These are phyloP conservation scores for Stegophylla sp. DNA, from an alignment of 2,888 invertebrate species.

Conservation along the genomic window DNA sequence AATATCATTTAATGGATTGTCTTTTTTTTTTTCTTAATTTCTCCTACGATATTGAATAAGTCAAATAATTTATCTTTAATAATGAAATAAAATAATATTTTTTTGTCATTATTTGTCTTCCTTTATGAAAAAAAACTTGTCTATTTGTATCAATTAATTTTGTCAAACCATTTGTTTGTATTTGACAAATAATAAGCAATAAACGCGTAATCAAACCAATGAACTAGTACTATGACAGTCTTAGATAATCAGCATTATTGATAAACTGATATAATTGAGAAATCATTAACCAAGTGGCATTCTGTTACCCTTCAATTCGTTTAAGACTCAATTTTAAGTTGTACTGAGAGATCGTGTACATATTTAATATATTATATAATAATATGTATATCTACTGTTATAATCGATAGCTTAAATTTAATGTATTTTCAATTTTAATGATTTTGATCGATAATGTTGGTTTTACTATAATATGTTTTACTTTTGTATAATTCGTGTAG, in stretches of 20 bases:
- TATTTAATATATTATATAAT: too few relatives aligned
- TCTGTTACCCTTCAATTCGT: background rate
- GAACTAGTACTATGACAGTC: background rate
- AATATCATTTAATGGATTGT: too few relatives aligned
- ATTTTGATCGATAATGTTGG: too few relatives aligned
- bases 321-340: background rate
- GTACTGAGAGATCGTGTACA: background rate
- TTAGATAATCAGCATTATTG: background rate
- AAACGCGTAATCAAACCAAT: background rate
- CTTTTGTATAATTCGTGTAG: too few relatives aligned
- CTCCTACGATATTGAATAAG: too few relatives aligned
- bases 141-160: background rate
- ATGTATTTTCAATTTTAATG: too few relatives aligned
- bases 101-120: background rate
- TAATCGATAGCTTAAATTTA: too few relatives aligned
- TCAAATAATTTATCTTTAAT: too few relatives aligned
- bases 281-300: background rate
- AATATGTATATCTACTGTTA: too few relatives aligned
- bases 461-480: too few relatives aligned
- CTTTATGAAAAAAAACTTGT: background rate
- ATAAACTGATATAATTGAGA: background rate
- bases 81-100: too few relatives aligned
- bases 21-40: too few relatives aligned
- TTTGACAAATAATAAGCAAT: background rate
- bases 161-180: background rate